These are phyloP conservation scores for Mimachlamys varia DNA, from an alignment of 2,888 invertebrate genomes.

Conservation along the genomic window DNA sequence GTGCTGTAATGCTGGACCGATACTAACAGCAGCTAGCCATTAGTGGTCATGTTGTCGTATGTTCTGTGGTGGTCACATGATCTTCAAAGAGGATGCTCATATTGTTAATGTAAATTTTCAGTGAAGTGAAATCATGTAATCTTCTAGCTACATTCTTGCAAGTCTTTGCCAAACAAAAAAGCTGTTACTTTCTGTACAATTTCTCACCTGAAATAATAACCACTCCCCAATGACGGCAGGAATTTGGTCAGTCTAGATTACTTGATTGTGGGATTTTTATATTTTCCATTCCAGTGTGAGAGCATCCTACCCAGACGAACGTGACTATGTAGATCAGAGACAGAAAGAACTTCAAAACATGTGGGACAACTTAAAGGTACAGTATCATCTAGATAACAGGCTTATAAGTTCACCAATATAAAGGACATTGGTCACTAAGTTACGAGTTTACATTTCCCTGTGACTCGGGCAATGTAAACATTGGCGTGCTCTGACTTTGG, in stretches of 20 bases:
- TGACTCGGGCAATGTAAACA: too few species aligned
- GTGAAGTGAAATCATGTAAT: too few species aligned
- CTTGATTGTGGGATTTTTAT: neutral
- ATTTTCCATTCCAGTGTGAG: conserved; percentile 87
- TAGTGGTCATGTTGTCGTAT: too few species aligned
- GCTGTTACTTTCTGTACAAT: neutral
- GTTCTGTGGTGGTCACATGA: too few species aligned
- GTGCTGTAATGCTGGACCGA: too few species aligned
- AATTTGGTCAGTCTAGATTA: neutral
- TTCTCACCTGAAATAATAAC: neutral
- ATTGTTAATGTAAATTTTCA: too few species aligned
- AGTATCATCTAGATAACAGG: too few species aligned
- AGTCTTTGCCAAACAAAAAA: neutral
- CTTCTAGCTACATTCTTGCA: neutral
- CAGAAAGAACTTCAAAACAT: conserved; percentile 93
- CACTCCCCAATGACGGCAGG: too few species aligned
- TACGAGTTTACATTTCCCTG: neutral
- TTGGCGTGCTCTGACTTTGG: too few species aligned
- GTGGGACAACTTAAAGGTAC: conserved; percentile 91
- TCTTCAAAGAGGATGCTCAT: too few species aligned
- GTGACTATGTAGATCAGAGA: conserved; percentile 91
- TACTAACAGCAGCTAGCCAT: too few species aligned
- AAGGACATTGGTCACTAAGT: neutral
- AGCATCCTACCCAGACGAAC: conserved; percentile 95
- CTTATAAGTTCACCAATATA: too few species aligned